Conservation (phyloP, 2,888 invertebrate genomes). For the Carterocephalus palaemon region DNA sequence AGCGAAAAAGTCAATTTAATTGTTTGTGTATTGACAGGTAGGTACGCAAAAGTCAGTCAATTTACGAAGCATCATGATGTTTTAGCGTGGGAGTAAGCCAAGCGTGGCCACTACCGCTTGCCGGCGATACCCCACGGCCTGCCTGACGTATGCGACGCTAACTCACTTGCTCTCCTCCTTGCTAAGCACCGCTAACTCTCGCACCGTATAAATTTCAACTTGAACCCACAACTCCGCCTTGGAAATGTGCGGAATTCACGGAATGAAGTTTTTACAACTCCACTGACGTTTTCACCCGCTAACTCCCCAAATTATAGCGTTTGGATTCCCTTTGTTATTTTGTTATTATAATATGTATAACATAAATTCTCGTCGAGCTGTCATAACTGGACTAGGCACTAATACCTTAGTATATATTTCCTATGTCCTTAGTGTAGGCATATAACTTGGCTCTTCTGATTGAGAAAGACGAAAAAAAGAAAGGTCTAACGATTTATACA, state of each 20-base stretch:
- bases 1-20: constrained; percentile 15
- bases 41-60: too few relatives aligned
- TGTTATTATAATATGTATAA: too few relatives aligned
- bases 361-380: constrained; percentile 44
- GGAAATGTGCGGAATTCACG: constrained; percentile 61
- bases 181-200: constrained; percentile 60
- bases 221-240: constrained; percentile 62
- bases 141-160: constrained; percentile 64
- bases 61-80: constrained; percentile 35
- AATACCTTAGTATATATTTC: too few relatives aligned
- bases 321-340: constrained; percentile 39
- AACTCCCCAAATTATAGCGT: constrained; percentile 66
- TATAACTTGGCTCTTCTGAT: too few relatives aligned
- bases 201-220: constrained; percentile 67
- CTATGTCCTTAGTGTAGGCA: too few relatives aligned
- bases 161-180: constrained; percentile 62
- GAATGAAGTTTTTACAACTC: constrained; percentile 67
- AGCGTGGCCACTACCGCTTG: constrained; percentile 39
- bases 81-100: constrained; percentile 26
- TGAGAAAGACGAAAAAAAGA: too few relatives aligned
- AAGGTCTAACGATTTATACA: too few relatives aligned
- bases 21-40: neutral
- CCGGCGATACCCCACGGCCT: constrained; percentile 65
- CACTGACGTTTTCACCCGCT: constrained; percentile 50
- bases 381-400: too few relatives aligned